A percentile compares a stretch with the other conserved stretches of the same genome.
Evolutionary conservation across 2,888 invertebrate genomes (phyloP).

Genomic region (Lepidonotus clava): DNA sequence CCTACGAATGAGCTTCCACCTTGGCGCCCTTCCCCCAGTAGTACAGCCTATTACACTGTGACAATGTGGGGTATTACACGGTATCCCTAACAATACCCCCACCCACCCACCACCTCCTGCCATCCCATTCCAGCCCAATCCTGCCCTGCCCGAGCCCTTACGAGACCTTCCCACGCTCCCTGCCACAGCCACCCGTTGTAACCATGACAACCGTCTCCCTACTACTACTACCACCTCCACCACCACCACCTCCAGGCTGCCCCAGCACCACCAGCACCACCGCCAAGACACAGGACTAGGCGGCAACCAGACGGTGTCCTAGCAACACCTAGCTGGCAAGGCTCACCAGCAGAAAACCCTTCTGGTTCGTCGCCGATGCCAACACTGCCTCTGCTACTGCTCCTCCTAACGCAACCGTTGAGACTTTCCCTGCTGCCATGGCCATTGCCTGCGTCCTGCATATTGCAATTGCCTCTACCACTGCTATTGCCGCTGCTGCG

Average conservation of each 20-base stretch:
- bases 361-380: too few species aligned
- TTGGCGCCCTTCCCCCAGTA: not conserved
- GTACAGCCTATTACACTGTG: not conserved
- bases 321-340: too few species aligned
- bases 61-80: not conserved
- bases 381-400: too few species aligned
- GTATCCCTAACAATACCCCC: not conserved
- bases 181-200: slow-evolving; percentile 2
- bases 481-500: too few species aligned
- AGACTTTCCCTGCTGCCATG: too few species aligned
- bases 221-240: not conserved
- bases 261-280: not conserved
- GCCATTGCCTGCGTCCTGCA: too few species aligned
- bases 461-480: too few species aligned
- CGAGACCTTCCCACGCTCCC: not conserved
- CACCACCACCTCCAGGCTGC: not conserved
- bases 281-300: not conserved
- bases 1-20: too few species aligned
- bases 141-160: not conserved
- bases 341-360: too few species aligned
- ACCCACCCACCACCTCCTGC: not conserved
- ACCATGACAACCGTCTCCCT: not conserved
- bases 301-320: not conserved
- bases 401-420: too few species aligned
- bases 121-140: not conserved